phyloP scores from a whole-genome alignment of 2,888 invertebrate genomes.

The Cheilosia pagana region DNA sequence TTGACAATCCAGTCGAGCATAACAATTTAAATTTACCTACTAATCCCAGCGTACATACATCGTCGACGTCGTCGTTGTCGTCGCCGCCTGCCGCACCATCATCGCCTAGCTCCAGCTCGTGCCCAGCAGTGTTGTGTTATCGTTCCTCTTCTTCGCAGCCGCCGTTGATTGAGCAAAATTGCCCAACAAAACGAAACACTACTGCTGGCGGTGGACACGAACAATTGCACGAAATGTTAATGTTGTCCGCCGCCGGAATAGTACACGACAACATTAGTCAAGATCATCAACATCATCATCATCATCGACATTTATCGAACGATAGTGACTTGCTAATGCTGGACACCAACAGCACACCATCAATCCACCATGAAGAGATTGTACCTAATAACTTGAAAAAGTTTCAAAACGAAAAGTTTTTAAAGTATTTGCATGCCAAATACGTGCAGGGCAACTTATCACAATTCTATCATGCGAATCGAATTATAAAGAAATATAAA shows the following conservation, averaged over 20 bases:
- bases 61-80: not conserved
- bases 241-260: constrained; percentile 50
- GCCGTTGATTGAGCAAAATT: constrained; percentile 70
- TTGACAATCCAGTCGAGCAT: constrained; percentile 72
- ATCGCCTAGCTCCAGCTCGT: constrained; percentile 50
- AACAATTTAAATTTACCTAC: constrained; percentile 62
- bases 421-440: constrained; percentile 82
- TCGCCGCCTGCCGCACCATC: constrained; percentile 19
- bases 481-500: constrained; percentile 81
- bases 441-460: constrained; percentile 81
- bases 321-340: constrained; percentile 49
- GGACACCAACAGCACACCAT: constrained; percentile 64
- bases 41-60: constrained; percentile 29
- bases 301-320: constrained; percentile 11
- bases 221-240: constrained; percentile 69
- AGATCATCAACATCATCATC: constrained; percentile 18
- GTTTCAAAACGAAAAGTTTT: constrained; percentile 79
- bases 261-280: constrained; percentile 27
- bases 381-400: constrained; percentile 80
- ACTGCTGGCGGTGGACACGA: constrained; percentile 31
- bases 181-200: constrained; percentile 62
- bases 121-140: constrained; percentile 48
- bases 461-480: constrained; percentile 81
- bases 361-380: constrained; percentile 82
- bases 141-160: constrained; percentile 47